Evolutionary conservation across 2,797 vertebrate species (phyloP), one percentile per base, ranked within the genome.

Genomic region (Columba guinea): DNA sequence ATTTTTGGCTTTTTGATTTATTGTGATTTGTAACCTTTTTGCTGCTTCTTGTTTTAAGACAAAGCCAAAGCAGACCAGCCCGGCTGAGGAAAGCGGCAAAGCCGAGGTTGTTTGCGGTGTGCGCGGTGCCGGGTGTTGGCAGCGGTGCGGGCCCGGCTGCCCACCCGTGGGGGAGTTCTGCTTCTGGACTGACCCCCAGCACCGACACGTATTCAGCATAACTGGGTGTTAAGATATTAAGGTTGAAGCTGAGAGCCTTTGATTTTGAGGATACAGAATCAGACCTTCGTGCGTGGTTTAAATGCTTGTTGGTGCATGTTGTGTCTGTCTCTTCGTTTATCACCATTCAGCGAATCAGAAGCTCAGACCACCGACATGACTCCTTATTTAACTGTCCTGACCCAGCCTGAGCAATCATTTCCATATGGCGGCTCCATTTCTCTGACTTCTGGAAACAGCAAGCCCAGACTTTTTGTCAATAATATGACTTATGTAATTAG

Each of bases 251-350:
- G 24, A 44, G 70, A n/a, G n/a, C 21, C 65, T 73, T 48, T 58
- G 52, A 6, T 56, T 70, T 18, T 5, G 41, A n/a, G 73, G 69
- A 20, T 32, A 16, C 18, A 3, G 11, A 7, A 3, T 28, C 13
- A 1, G 16, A 3, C 64, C 37, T 27, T 7, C 0, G 0, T 34
- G 68, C 15, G 2, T 8, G 60, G 10, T 60, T 64, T 37, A 4
- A 7, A 0, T 20, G 23, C 68, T 4, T 60, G 71, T 81, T 18
- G 41, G 32, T 73, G 63, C 77, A 46, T 1, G 58, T 59, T 6
- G 17, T 11, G 60, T 18, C 60, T 59, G 0, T 63, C 64, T 87
- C 28, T 44, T 27, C 5, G 1, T 55, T 49, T 60, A 2, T 62
- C 62, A 2, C 5, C 2, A 0, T 48, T 46, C 70, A 63, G n/a